These are phyloP conservation scores for Alosa alosa DNA, from an alignment of 2,113 vertebrate species.

Conservation along the genomic window DNA sequence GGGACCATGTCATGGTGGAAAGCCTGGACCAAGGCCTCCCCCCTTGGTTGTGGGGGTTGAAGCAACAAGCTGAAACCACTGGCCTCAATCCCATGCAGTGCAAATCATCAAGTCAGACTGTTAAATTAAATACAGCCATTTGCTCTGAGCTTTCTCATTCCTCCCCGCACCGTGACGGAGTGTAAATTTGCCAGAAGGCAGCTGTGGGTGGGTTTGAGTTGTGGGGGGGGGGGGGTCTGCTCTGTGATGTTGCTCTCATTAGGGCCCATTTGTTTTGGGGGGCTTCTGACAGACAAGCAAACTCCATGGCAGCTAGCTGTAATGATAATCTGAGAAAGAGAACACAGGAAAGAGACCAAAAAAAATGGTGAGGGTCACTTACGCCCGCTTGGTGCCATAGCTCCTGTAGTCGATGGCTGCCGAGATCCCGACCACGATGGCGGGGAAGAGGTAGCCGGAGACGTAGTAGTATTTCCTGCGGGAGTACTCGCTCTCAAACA, in stretches of 20 bases:
- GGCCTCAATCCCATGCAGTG: constrained; percentile 27
- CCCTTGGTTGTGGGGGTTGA: not conserved
- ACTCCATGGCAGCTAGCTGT: not conserved
- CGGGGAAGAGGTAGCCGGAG: constrained; percentile 92
- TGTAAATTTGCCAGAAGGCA: constrained; percentile 54
- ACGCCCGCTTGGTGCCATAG: constrained; percentile 93
- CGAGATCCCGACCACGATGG: constrained; percentile 90
- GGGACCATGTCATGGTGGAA: not conserved
- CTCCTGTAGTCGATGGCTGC: constrained; percentile 95
- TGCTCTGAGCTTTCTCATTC: constrained; percentile 41
- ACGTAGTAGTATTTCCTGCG: constrained; percentile 96
- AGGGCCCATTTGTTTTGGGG: constrained; percentile 38
- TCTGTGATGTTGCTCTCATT: constrained; percentile 60
- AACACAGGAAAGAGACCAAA: not conserved
- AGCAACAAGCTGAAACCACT: not conserved
- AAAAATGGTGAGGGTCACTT: constrained; percentile 70
- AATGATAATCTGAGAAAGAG: not conserved
- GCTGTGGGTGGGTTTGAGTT: not conserved
- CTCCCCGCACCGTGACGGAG: constrained; percentile 53
- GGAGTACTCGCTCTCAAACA: constrained; percentile 98
- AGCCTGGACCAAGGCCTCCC: not conserved
- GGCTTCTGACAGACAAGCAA: not conserved
- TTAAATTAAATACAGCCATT: constrained; percentile 59
- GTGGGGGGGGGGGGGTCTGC: constrained; percentile 39
- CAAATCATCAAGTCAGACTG: constrained; percentile 46